Base-by-base conservation (phyloP, 2,888 invertebrate species). In the Macrosoma leucophasiata region DNA sequence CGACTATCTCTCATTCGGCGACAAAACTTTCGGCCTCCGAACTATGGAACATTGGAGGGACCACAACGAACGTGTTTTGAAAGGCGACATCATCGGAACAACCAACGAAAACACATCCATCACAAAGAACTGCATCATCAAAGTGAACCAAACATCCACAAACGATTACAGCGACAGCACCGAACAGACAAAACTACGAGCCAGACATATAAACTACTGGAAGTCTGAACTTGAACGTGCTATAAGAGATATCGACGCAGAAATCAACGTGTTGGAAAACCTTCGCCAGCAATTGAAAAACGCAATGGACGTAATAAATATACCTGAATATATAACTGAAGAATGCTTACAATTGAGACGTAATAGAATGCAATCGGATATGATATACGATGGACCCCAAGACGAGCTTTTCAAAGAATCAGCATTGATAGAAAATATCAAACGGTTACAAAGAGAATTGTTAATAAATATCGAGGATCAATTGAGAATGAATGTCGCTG, bases 361-460 rank as follows among this genome's bases (percentile, higher is more conserved):
- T 0, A 85, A 87, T 6, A 86, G 93, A 29, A 85, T 91, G 50
- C 92, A 92, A 50, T 87, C 90, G 0, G 94, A 94, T 63, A 66
- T 93, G 1, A 89, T 92, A 0, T 86, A 91, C 21, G 94, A 94
- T 53, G 86, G 87, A 30, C 90, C 92, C 0, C 92, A 93, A 69
- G 90, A 92, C 46, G 90, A 91, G 50, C 63, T 94, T 1, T 88
- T 90, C 13, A 90, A 89, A 41, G 93, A 93, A 61, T 70, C 90
- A 27, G 88, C 90, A 0, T 65, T 93, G 11, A 89, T 91, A 25
- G 86, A 89, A n/a, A 91, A 92, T 55, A 87, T 92, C 5, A 85
- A 88, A 30, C 85, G 87, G 30, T 58, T 89, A 1, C 86, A 93
- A 24, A 71, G 78, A n/a, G 87, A 89, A 43, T 87, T 89, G 22